Conservation (phyloP, 2,113 vertebrate species). For the Phyllopteryx taeniolatus region DNA sequence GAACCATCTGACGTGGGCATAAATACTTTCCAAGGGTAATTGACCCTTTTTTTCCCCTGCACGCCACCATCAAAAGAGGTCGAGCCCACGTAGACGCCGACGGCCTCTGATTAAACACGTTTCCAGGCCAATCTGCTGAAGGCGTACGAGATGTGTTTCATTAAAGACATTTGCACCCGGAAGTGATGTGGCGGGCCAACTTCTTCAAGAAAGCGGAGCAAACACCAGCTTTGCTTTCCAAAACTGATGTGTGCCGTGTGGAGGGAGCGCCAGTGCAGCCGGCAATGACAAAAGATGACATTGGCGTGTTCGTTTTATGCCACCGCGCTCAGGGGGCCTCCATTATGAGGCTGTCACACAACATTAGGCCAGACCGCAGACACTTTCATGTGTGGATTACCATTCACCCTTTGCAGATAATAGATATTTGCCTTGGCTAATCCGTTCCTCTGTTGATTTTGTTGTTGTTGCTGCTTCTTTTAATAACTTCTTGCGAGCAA, state of each 20-base stretch:
- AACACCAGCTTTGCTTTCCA: neutral
- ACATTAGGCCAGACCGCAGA: constrained; percentile 77
- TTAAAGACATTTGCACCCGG: constrained; percentile 2
- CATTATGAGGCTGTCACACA: constrained; percentile 80
- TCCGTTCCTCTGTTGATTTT: constrained; percentile 68
- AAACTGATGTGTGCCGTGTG: neutral
- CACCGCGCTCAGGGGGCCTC: constrained; percentile 70
- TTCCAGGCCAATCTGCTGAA: constrained; percentile 43
- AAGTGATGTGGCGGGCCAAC: neutral
- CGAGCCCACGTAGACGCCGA: constrained; percentile 45
- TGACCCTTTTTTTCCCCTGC: constrained; percentile 66
- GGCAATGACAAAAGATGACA: constrained; percentile 78
- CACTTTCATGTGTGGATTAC: constrained; percentile 84
- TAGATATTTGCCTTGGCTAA: constrained; percentile 76
- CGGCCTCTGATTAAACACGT: constrained; percentile 61
- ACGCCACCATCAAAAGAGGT: constrained; percentile 72
- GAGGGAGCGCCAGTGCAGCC: constrained; percentile 57
- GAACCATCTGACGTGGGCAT: constrained; percentile 69
- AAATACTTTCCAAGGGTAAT: constrained; percentile 74
- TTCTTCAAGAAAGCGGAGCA: neutral
- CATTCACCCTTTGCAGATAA: constrained; percentile 77
- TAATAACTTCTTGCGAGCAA: constrained; percentile 75
- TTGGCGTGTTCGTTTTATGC: constrained; percentile 69
- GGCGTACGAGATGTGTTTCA: constrained; percentile 48
- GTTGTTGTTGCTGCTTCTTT: constrained; percentile 17